Base-by-base conservation (phyloP, 2,113 vertebrate species). In the Phrynosoma blainvillii region DNA sequence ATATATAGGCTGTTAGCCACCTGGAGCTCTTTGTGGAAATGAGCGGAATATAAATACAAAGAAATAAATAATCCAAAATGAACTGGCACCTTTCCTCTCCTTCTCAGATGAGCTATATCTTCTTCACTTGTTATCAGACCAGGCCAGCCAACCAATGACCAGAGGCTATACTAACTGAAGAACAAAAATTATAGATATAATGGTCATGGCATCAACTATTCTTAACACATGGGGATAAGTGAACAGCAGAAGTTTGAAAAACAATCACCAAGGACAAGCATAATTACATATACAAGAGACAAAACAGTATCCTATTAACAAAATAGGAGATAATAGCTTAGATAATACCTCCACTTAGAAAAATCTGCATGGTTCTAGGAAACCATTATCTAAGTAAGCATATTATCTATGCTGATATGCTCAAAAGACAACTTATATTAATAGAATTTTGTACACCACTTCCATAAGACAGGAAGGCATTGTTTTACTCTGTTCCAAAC, bases 281-380 rank as follows among this genome's bases (percentile, higher is more conserved):
- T 30, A 77, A 77, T 88, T 83, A 84, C 30, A 83, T 56, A 62
- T 78, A 78, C 47, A 70, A 40, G 74, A 56, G 80, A 66, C 36
- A 70, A 83, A 54, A 54, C 81, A 86, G 66, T 86, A 76, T 11
- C 30, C 30, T n/a, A 86, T 79, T 79, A 86, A 86, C 40, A 68
- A 79, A 86, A 83, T 9, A 52, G 25, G 16, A 70, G 59, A 47
- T 83, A 70, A 68, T 82, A 56, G 52, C 73, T 78, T 68, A 56
- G 62, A 77, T 78, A 84, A 70, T 88, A 54, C 59, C 23, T 88
- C 74, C 23, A 78, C 16, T 78, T 21, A 76, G 73, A 80, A 32
- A 79, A 83, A 88, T 42, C 32, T 75, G 73, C 54, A 32, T 54
- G 23, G 56, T 76, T 82, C 40, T 77, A 70, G 75, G 23, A 21